Percentiles rank a stretch among this genome's conserved stretches.
These are phyloP conservation scores for Callocephalon fimbriatum DNA, from an alignment of 2,113 vertebrate genomes.

Conservation along the genomic window DNA sequence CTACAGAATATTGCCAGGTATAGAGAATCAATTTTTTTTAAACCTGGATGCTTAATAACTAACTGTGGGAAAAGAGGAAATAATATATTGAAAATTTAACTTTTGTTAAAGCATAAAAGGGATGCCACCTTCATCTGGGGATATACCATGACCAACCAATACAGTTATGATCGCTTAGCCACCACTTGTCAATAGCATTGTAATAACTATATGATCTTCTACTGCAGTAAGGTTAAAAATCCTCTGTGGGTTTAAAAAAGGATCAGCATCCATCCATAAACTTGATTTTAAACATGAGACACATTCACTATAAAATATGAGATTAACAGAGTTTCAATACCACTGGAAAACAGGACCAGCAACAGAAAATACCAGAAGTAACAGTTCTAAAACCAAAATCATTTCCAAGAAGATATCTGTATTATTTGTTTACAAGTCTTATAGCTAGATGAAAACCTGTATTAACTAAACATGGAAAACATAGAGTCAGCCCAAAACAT, in stretches of 20 bases:
- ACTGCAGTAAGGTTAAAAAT: neutral
- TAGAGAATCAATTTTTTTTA: neutral
- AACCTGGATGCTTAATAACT: neutral
- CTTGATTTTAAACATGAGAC: neutral
- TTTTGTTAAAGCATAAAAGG: neutral
- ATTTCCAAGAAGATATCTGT: neutral
- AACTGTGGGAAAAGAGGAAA: neutral
- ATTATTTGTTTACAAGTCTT: neutral
- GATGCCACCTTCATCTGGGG: neutral
- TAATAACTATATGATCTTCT: neutral
- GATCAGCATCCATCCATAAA: neutral
- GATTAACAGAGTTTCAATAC: neutral
- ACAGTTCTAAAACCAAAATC: neutral
- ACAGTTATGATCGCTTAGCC: neutral
- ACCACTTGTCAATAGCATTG: neutral
- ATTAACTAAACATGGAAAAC: neutral
- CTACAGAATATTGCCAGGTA: neutral
- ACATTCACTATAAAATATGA: neutral
- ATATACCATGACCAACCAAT: neutral
- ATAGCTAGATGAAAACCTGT: neutral
- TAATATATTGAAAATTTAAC: neutral
- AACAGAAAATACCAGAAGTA: neutral
- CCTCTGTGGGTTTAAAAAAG: neutral
- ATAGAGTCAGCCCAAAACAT: neutral
- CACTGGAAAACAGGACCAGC: neutral